Conservation (phyloP, 1,140 invertebrate species). For the Euura saliciscinereae region DNA sequence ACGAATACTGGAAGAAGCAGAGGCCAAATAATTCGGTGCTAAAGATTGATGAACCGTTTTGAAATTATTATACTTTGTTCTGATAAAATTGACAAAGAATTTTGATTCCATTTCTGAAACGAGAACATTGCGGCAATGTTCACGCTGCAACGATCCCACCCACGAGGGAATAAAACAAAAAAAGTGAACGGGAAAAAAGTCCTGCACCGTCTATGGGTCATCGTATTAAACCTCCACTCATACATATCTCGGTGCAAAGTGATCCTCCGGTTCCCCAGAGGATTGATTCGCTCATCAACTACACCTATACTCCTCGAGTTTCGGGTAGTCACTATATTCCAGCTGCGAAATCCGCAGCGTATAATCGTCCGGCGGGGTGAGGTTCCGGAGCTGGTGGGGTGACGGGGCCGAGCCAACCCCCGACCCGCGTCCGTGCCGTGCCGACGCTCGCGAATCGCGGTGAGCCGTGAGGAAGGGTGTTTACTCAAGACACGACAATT, state of each 20-base stretch:
- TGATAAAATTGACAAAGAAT: background rate
- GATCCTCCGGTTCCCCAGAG: background rate
- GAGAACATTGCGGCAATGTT: background rate
- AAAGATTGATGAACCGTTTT: background rate
- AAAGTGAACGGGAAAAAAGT: no score
- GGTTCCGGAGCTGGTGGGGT: no score
- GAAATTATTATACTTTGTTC: no score
- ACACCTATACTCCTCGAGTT: background rate
- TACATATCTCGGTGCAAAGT: no score
- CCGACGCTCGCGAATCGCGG: slow-evolving; percentile 40
- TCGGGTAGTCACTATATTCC: background rate
- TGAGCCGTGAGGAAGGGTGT: slow-evolving; percentile 55
- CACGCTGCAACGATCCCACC: background rate
- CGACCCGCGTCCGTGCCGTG: slow-evolving; percentile 11
- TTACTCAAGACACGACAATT: slow-evolving; percentile 62
- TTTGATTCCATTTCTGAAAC: background rate
- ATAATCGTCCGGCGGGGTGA: no score
- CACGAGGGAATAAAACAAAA: no score
- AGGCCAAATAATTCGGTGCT: background rate
- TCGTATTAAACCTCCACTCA: no score
- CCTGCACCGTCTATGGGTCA: no score
- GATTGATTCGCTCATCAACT: background rate
- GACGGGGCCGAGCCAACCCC: background rate
- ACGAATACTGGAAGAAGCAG: no score
- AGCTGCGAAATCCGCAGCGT: background rate